Evolutionary conservation across 2,113 vertebrate genomes (phyloP), one percentile per base, ranked within the genome.

Genomic region (Strigops habroptila): DNA sequence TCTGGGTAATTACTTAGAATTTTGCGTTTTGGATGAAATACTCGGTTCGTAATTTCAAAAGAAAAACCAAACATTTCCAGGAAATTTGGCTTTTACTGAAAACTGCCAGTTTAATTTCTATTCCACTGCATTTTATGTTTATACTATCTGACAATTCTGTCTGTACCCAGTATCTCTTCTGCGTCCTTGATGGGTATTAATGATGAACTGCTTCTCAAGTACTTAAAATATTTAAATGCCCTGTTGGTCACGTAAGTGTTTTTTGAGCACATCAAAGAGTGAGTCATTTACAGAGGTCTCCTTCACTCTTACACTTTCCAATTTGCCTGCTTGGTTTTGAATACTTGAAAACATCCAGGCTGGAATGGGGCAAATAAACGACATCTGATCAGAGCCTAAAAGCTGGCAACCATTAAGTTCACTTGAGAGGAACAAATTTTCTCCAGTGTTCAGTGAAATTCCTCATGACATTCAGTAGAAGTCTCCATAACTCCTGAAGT

Each of bases 281-380:
- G 41, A 91, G 22, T 57, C 48, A 49, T 57, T 91, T 2, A 2
- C 37, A 92, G 86, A 68, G 44, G 4, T 83, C 64, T 90, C 82
- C 43, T 77, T 83, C 35, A 24, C 62, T 88, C 43, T 68, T 69
- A 28, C 0, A 3, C 22, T 90, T 91, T 70, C 25, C 22, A 76
- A 2, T 86, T 92, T 94, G 81, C 48, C 37, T 69, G 10, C 52
- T 76, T 0, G 1, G 7, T 83, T 73, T 86, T 44, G 62, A 89
- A 69, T 78, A 91, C 62, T 79, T 88, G 52, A 62, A 77, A 93
- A 78, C 75, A 96, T 88, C 81, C 93, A 86, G 70, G 10, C 48
- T 88, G 44, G 62, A 95, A 86, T 68, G 88, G 77, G 75, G 69
- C 52, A 93, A 95, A 95, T 79, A 94, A 88, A 93, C 73, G 76